Conservation (phyloP, 1,140 invertebrate species). For the Bombus soroeensis region DNA sequence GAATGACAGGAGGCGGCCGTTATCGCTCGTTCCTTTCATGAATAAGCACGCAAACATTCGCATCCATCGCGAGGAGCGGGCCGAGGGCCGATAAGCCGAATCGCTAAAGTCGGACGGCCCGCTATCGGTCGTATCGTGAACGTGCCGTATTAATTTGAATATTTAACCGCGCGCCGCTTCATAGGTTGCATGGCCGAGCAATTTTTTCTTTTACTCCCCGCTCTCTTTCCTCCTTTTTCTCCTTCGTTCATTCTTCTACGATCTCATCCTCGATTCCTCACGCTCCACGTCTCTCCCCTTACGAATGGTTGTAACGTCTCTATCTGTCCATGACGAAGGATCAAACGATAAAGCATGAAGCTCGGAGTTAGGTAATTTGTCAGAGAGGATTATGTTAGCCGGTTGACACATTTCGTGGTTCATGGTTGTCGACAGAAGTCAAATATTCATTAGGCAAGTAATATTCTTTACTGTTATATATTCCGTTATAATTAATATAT, state of each 20-base stretch:
- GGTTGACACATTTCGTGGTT: not conserved
- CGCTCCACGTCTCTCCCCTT: not conserved
- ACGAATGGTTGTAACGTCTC: not conserved
- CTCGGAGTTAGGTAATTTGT: not conserved
- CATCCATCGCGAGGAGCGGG: conserved; percentile 48
- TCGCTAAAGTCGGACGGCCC: conserved; percentile 52
- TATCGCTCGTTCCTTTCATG: conserved; percentile 53
- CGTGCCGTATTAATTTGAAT: conserved; percentile 60
- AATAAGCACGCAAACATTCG: conserved; percentile 54
- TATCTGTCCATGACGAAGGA: not conserved
- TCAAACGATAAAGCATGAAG: not conserved
- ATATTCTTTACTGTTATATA: no score
- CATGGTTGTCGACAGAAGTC: not conserved
- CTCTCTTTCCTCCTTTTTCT: not conserved
- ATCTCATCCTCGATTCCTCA: not conserved
- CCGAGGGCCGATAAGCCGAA: conserved; percentile 51
- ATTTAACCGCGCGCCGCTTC: conserved; percentile 46
- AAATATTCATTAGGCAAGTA: not conserved
- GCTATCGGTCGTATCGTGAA: conserved; percentile 53
- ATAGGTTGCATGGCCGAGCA: conserved; percentile 29
- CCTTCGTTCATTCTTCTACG: not conserved
- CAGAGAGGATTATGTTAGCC: not conserved
- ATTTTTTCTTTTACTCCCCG: not conserved
- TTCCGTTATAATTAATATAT: no score
- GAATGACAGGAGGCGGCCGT: conserved; percentile 57